Evolutionary conservation across 2,888 invertebrate genomes (phyloP), one percentile per base, ranked within the genome.

Genomic region (Reticulitermes lucifugus): DNA sequence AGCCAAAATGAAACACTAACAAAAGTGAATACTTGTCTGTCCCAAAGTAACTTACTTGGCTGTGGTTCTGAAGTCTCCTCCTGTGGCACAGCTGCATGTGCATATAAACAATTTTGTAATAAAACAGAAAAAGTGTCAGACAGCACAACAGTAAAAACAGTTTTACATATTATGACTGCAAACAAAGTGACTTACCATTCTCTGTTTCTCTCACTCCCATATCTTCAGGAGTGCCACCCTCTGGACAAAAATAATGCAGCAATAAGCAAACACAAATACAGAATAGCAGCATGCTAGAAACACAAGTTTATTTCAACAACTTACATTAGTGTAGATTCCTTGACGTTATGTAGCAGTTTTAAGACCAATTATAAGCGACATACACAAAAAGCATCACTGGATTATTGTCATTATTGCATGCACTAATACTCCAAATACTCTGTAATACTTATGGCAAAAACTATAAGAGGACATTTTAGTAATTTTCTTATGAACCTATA

Each of bases 241-340:
- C 86, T 85, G 86, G 55, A 75, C 80, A 79, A 46, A 84, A 83
- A 86, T 65, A 82, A 85, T 79, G 84, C 85, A 84, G 83, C 85
- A 85, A 41, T 86, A 86, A 86, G 86, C 86, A 79, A 85, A 80
- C 80, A 80, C 80, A 73, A 73, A 73, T 73, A 73, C 22, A 35
- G 9, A 41, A 41, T 18, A 73, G 29, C 21, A 18, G 73, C 73
- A 73, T 73, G 73, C 73, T 10, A 21, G 14, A n/a, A 70, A 25
- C 14, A 70, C 6, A 70, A 25, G 29, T 70, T 55, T 55, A 55
- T 10, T 73, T 41, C 41, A 35, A 2, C 12, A 73, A 73, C 73
- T 73, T 73, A 73, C 73, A 73, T 41, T 18, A 29, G 21, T 21
- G 25, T 41, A 21, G 41, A 35, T 73, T 73, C 73, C 21, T 73